phyloP scores from a whole-genome alignment of 1,140 invertebrate genomes.

The Dendroctonus ponderosae region DNA sequence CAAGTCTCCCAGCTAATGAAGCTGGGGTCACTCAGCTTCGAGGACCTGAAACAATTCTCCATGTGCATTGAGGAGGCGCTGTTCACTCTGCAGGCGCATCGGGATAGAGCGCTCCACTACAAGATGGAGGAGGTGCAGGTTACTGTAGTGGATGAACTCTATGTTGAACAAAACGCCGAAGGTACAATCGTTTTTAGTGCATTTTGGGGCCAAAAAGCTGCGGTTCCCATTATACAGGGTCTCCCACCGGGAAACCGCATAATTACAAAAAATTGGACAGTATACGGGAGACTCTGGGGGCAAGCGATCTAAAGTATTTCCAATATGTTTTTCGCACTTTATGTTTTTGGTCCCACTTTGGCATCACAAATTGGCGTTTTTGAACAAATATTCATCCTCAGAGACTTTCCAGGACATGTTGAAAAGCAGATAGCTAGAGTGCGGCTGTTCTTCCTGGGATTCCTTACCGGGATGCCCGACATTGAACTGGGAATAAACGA shows the following conservation, averaged over 20 bases:
- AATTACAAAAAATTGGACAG: too few relatives aligned
- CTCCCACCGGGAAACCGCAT: not conserved
- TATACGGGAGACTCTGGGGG: too few relatives aligned
- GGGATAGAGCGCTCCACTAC: slow-evolving; percentile 89
- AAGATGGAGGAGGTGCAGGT: slow-evolving; percentile 98
- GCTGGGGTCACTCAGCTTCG: slow-evolving; percentile 84
- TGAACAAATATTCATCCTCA: not conserved
- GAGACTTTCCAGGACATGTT: slow-evolving; percentile 63
- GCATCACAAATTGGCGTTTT: not conserved
- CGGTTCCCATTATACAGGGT: not conserved
- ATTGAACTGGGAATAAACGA: slow-evolving; percentile 94
- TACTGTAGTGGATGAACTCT: slow-evolving; percentile 94
- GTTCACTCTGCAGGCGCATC: slow-evolving; percentile 77
- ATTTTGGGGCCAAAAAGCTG: not conserved
- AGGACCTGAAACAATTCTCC: slow-evolving; percentile 91
- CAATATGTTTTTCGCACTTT: too few relatives aligned
- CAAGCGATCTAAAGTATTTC: too few relatives aligned
- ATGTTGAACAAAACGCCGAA: slow-evolving; percentile 86
- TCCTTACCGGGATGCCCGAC: slow-evolving; percentile 88
- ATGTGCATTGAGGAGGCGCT: slow-evolving; percentile 85
- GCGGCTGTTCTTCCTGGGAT: slow-evolving; percentile 92
- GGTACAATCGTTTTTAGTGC: slow-evolving; percentile 29
- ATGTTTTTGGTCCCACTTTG: too few relatives aligned
- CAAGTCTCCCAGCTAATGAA: slow-evolving; percentile 96
- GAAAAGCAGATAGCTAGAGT: slow-evolving; percentile 92